Conservation (phyloP, 2,888 invertebrate species). For the Ormyrus rosae region DNA sequence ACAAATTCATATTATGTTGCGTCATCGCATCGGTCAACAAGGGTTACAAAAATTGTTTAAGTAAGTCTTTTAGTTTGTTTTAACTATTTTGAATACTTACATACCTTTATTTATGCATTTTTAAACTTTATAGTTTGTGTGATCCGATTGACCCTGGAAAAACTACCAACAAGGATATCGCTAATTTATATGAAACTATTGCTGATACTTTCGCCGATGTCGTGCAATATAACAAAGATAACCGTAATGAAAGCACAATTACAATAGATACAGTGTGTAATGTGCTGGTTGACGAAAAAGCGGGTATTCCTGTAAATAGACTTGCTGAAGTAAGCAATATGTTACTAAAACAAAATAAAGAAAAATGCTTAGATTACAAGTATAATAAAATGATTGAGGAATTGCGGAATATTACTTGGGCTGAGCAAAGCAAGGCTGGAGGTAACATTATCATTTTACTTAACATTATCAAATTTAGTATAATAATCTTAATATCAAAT, state of each 20-base stretch:
- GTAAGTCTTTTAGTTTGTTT: constrained; percentile 73
- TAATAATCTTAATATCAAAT: not conserved
- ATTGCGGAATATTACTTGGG: constrained; percentile 83
- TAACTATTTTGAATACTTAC: not conserved
- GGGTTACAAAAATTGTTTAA: constrained; percentile 85
- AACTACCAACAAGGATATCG: constrained; percentile 81
- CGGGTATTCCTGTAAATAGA: constrained; percentile 81
- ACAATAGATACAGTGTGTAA: constrained; percentile 90
- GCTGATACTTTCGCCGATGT: constrained; percentile 92
- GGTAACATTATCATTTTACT: constrained; percentile 72
- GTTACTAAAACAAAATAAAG: constrained; percentile 81
- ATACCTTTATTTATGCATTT: not conserved
- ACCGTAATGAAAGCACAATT: constrained; percentile 83
- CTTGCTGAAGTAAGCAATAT: constrained; percentile 86
- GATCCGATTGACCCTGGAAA: constrained; percentile 82
- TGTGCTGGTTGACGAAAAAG: constrained; percentile 82
- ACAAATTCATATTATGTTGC: constrained; percentile 82
- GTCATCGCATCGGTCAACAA: constrained; percentile 80
- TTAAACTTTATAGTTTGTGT: constrained; percentile 81
- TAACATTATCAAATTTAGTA: constrained; percentile 3
- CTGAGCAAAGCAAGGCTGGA: constrained; percentile 78
- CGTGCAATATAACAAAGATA: constrained; percentile 97
- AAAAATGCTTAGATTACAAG: constrained; percentile 89
- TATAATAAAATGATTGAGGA: constrained; percentile 86
- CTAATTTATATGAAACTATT: constrained; percentile 88